phyloP scores from a whole-genome alignment of 2,888 invertebrate species.

The Danaus chrysippus region DNA sequence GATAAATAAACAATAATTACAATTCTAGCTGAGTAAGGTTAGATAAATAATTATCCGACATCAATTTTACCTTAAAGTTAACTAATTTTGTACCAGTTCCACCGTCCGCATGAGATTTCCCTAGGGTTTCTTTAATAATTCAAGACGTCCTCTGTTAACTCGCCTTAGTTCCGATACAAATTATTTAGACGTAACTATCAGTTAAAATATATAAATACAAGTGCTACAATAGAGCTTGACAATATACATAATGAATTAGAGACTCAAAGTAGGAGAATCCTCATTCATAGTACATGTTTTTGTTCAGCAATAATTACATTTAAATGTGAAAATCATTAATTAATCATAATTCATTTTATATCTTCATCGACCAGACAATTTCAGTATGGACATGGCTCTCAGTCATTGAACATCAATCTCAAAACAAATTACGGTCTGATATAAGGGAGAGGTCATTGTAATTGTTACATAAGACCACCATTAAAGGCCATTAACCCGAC shows the following conservation, averaged over 20 bases:
- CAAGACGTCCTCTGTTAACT: conserved; percentile 60
- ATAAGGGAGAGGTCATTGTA: conserved; percentile 51
- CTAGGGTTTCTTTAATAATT: conserved; percentile 70
- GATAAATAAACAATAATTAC: not conserved
- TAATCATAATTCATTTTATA: not conserved
- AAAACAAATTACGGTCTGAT: conserved; percentile 41
- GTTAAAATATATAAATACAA: conserved; percentile 40
- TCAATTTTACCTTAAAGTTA: conserved; percentile 18
- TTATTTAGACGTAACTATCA: conserved; percentile 52
- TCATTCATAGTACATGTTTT: too few species aligned
- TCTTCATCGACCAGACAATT: not conserved
- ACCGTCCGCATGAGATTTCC: conserved; percentile 65
- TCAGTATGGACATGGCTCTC: conserved; percentile 9
- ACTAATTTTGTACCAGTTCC: conserved; percentile 17
- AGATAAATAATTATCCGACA: conserved; percentile 9
- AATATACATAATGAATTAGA: too few species aligned
- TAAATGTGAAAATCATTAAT: too few species aligned
- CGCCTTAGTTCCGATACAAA: conserved; percentile 59
- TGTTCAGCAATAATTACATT: too few species aligned
- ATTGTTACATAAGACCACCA: conserved; percentile 65
- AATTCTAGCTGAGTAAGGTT: not conserved
- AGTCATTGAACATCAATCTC: conserved; percentile 38
- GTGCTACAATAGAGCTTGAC: not conserved
- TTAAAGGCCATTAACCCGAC: conserved; percentile 68
- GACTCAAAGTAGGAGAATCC: too few species aligned